Evolutionary conservation across 2,797 vertebrate genomes (phyloP).

Genomic region (Sebastes hubbsi): DNA sequence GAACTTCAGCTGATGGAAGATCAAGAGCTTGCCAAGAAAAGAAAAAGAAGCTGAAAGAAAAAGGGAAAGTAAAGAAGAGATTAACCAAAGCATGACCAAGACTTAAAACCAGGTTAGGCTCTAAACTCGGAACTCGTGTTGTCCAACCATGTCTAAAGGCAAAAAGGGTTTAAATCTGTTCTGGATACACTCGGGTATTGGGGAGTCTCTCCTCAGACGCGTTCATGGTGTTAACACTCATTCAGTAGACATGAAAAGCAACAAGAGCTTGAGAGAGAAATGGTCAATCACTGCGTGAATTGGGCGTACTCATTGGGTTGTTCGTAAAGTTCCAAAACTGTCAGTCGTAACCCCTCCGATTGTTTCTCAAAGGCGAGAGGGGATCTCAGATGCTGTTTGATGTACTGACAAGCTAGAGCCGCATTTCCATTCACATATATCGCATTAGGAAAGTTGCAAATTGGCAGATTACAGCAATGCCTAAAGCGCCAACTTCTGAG

Average conservation of each 20-base stretch:
- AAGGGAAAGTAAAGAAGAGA: background rate
- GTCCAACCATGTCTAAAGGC: background rate
- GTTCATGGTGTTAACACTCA: background rate
- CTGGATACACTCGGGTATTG: background rate
- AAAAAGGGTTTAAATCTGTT: no score
- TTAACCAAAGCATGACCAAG: background rate
- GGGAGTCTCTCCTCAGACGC: background rate
- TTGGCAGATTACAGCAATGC: no score
- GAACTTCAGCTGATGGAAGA: no score
- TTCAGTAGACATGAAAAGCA: background rate
- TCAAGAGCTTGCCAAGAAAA: no score
- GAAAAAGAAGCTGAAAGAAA: background rate
- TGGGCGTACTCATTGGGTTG: background rate
- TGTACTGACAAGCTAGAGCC: no score
- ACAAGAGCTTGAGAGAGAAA: background rate
- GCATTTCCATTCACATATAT: no score
- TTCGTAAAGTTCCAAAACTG: background rate
- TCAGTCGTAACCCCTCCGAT: background rate
- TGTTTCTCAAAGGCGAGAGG: background rate
- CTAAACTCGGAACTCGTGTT: background rate
- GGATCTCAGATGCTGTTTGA: no score
- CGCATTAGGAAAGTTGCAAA: no score
- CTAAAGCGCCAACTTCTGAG: no score
- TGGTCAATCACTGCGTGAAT: background rate
- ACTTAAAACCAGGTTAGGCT: background rate